Base-by-base conservation (phyloP, 2,888 invertebrate genomes). In the Girardia tigrina region DNA sequence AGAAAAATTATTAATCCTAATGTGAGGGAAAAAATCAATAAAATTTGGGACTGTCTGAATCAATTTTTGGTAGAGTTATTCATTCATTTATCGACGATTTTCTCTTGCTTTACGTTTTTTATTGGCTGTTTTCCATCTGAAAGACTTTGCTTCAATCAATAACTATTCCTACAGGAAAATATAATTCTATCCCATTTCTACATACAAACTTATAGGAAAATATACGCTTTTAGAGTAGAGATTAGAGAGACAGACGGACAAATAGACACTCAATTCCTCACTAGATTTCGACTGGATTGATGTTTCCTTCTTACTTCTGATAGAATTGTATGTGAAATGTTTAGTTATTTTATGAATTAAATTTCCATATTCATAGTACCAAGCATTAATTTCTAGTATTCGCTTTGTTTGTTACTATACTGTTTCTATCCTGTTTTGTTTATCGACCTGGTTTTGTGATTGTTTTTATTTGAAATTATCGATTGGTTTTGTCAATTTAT, bases 351-450 rank as follows among this genome's bases (percentile, higher is more conserved):
- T 56, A 56, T 56, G 56, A 56, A 56, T 56, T 56, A 23, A 56
- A 56, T 56, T 56, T 56, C n/a, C n/a, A 56, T 56, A 56, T 56
- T 56, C 56, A 56, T 56, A 56, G 56, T 56, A 56, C 56, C 56
- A 56, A 56, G 56, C 56, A 56, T 56, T 56, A 56, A 56, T 56
- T 56, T 56, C 56, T 56, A 56, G 20, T 56, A 56, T 56, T 56
- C 56, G 56, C 56, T 56, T 56, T 56, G 56, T 56, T n/a, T 56
- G 56, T 56, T 56, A 56, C 56, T 56, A 56, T n/a, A 4, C 56
- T 56, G 56, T 56, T 56, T 56, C 56, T 56, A 56, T n/a, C 56
- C 56, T 56, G 56, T 56, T 56, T 56, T 56, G 23, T 23, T 56
- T 56, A 56, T 56, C 56, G 56, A 56, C 56, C 56, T 56, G n/a